Base-by-base conservation (phyloP, 1,140 invertebrate species). In the Drosophila nigromelanica region DNA sequence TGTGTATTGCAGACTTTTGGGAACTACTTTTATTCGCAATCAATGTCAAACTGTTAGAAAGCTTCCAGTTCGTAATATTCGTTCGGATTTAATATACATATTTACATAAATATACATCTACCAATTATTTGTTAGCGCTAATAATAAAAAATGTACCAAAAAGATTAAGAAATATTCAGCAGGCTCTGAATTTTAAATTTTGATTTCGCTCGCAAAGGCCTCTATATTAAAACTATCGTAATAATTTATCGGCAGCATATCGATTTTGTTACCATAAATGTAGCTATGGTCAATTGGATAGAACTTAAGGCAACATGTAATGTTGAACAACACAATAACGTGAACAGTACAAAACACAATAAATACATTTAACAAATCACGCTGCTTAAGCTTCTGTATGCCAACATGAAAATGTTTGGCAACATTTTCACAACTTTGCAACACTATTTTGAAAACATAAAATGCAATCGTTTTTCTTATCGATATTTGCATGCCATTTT, bases 401-500 rank as follows among this genome's bases (percentile, higher is more conserved):
- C 42, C 15, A 2, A 7, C 10, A 37, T 24, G 15, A 12, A 37
- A 39, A 12, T 52, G 45, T 10, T 21, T 3, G 2, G 54, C 69
- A 56, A 72, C 67, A 63, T 8, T 15, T 27, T 4, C 0, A 5
- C 2, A 45, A 18, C 27, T 59, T 30, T 15, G 7, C 48, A 69
- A 24, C 48, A 54, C 55, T 51, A 10, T 18, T 27, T 68, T 35
- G 39, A 47, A 42, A 68, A 15, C 35, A 51, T 18, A 4, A 15
- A 14, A 18, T 18, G 6, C 14, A 51, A 1, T 51, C 33, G 8
- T 15, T 51, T 14, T 7, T 12, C 1, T 7, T 48, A 68, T 73
- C 63, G 71, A 69, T 69, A 68, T 12, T 11, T 6, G 40, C n/a
- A 3, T 40, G 55, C 62, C 70, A 67, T 60, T 73, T 73, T 60